Base-by-base conservation (phyloP, 2,888 invertebrate genomes). In the Allygus modestus region DNA sequence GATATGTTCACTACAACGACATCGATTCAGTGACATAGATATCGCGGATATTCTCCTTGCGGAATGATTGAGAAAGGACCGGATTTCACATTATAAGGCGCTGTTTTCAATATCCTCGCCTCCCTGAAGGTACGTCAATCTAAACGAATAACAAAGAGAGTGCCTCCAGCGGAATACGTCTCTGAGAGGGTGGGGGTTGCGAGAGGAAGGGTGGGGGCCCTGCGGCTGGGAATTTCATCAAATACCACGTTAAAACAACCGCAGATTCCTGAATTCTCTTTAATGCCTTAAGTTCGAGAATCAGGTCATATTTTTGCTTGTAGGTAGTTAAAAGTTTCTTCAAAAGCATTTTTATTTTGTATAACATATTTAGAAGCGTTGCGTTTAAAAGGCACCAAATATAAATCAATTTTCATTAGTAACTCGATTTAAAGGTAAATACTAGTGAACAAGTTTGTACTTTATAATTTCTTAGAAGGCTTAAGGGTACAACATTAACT, bases 181-280 rank as follows among this genome's bases (percentile, higher is more conserved):
- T 15, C 28, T 65, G 28, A 28, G 65, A 65, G 2, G 65, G 4
- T 26, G 31, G 28, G 11, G 17, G 65, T 9, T 54, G 20, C 7
- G 28, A 15, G 31, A 11, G 7, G 65, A 20, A 15, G 20, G 28
- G 28, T 2, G 17, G 31, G 65, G 1, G 23, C 31, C 65, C 28
- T 31, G 65, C 31, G 65, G 65, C 31, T 65, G 26, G 65, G 65
- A 65, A 65, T 65, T 65, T 65, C 65, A 65, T 65, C 65, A 65
- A 65, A 65, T 65, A 65, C 65, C 65, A 28, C 65, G 65, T 65
- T 65, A 65, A 65, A 65, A 65, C 65, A 65, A 31, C 65, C 26
- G 12, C 28, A 28, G 65, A 65, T 65, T 65, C 65, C 65, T 65
- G 28, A 28, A 65, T 28, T 65, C 65, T 65, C 65, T 65, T 58